Conservation (phyloP, 1,140 invertebrate species). For the Drosophila seguyi region DNA sequence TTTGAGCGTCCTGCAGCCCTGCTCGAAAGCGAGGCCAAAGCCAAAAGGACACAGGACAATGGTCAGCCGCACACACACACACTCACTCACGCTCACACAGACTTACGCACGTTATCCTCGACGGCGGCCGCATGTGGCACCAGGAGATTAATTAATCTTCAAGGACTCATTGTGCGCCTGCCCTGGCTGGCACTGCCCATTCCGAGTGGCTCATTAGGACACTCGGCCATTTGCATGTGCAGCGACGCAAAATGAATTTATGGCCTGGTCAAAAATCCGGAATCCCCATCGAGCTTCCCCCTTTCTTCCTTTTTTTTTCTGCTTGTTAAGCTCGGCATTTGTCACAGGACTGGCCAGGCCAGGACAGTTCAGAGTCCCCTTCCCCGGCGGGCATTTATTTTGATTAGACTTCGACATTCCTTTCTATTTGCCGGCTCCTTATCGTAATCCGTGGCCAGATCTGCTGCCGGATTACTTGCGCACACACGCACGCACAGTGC, state of each 20-base stretch:
- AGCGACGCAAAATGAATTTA: slow-evolving; percentile 72
- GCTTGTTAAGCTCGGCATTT: slow-evolving; percentile 34
- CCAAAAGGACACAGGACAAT: slow-evolving; percentile 59
- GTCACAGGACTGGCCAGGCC: slow-evolving; percentile 35
- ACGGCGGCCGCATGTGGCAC: slow-evolving; percentile 75
- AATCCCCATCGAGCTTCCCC: not conserved
- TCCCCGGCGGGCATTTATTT: slow-evolving; percentile 71
- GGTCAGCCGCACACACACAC: slow-evolving; percentile 46
- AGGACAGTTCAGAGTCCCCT: not conserved
- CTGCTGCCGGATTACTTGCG: slow-evolving; percentile 12
- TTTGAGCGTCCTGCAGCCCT: not conserved
- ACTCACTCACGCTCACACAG: slow-evolving; percentile 1
- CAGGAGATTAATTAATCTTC: slow-evolving; percentile 85
- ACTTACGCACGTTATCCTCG: slow-evolving; percentile 24
- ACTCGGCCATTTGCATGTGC: slow-evolving; percentile 71
- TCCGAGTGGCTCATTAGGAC: slow-evolving; percentile 49
- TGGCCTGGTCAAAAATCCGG: slow-evolving; percentile 30
- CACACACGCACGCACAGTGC: slow-evolving; percentile 13
- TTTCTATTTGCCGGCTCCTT: slow-evolving; percentile 80
- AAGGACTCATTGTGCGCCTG: slow-evolving; percentile 78
- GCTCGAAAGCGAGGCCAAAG: slow-evolving; percentile 3
- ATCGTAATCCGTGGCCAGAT: slow-evolving; percentile 62
- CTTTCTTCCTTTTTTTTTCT: not conserved
- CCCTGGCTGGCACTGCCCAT: slow-evolving; percentile 23
- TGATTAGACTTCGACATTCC: slow-evolving; percentile 82